phyloP scores from a whole-genome alignment of 2,888 invertebrate species.

The Netelia melanura region DNA sequence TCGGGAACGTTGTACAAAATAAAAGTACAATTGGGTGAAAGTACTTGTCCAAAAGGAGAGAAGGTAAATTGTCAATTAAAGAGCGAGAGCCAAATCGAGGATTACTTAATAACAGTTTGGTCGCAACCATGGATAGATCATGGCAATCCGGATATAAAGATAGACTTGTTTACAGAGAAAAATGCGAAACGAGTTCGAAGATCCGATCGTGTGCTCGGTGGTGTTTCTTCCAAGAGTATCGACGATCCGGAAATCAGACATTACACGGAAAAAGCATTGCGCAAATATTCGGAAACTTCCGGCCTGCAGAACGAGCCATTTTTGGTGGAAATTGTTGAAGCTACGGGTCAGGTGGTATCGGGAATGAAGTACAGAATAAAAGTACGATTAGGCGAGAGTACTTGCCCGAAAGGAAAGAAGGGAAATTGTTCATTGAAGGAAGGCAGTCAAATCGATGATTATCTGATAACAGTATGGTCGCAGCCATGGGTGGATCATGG shows the following conservation, averaged over 20 bases:
- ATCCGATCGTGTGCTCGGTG: not conserved
- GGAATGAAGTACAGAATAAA: slow-evolving; percentile 87
- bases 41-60: slow-evolving; percentile 85
- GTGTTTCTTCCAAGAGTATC: slow-evolving; percentile 73
- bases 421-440: slow-evolving; percentile 78
- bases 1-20: slow-evolving; percentile 87
- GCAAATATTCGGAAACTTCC: slow-evolving; percentile 73
- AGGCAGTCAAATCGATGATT: slow-evolving; percentile 79
- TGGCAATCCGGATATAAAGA: slow-evolving; percentile 81
- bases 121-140: slow-evolving; percentile 87
- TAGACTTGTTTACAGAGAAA: slow-evolving; percentile 42
- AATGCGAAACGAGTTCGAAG: not conserved
- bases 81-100: slow-evolving; percentile 75
- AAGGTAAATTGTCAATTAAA: slow-evolving; percentile 78
- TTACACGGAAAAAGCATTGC: slow-evolving; percentile 71
- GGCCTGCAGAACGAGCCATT: slow-evolving; percentile 74
- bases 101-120: slow-evolving; percentile 87
- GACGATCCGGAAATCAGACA: slow-evolving; percentile 83
- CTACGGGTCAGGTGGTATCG: slow-evolving; percentile 86
- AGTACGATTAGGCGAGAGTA: slow-evolving; percentile 87
- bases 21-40: slow-evolving; percentile 87
- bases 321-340: slow-evolving; percentile 84
- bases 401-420: slow-evolving; percentile 84
- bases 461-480: slow-evolving; percentile 87
- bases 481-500: slow-evolving; percentile 87